A percentile compares a stretch with the other conserved stretches of the same genome.
phyloP scores from a whole-genome alignment of 2,797 vertebrate genomes.

The Bradypodion ventrale region DNA sequence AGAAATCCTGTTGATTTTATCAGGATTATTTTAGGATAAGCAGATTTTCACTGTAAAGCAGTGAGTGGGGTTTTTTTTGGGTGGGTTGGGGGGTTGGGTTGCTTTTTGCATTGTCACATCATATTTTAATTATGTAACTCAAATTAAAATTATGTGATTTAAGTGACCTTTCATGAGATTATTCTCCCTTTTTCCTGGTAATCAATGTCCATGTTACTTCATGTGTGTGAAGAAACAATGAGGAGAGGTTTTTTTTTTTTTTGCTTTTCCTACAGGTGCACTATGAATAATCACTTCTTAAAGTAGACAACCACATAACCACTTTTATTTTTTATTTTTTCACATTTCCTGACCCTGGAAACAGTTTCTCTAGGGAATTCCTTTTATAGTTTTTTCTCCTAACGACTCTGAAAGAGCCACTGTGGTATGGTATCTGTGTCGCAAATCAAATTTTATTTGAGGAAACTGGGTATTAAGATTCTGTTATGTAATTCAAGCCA shows the following conservation, averaged over 20 bases:
- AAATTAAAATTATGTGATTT: too few species aligned
- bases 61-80: background rate
- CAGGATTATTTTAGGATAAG: background rate
- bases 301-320: slow-evolving; percentile 66
- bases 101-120: background rate
- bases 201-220: slow-evolving; percentile 13
- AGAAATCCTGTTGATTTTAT: background rate
- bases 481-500: slow-evolving; percentile 66
- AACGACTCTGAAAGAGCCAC: slow-evolving; percentile 72
- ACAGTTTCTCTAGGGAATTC: slow-evolving; percentile 75
- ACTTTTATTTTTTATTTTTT: slow-evolving; percentile 64
- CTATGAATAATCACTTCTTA: slow-evolving; percentile 60
- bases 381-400: slow-evolving; percentile 76
- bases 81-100: background rate
- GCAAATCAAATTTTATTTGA: slow-evolving; percentile 76
- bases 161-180: too few species aligned
- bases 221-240: slow-evolving; percentile 45
- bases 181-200: too few species aligned
- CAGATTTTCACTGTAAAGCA: background rate
- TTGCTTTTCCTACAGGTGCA: slow-evolving; percentile 65
- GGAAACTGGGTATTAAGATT: slow-evolving; percentile 48
- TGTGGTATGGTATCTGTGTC: slow-evolving; percentile 69
- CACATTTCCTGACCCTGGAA: slow-evolving; percentile 76
- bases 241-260: rapidly evolving
- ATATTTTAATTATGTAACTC: slow-evolving; percentile 23